A percentile compares a stretch with the other conserved stretches of the same genome.
Conservation (phyloP, 2,797 vertebrate species). For the Chelidonichthys spinosus region DNA sequence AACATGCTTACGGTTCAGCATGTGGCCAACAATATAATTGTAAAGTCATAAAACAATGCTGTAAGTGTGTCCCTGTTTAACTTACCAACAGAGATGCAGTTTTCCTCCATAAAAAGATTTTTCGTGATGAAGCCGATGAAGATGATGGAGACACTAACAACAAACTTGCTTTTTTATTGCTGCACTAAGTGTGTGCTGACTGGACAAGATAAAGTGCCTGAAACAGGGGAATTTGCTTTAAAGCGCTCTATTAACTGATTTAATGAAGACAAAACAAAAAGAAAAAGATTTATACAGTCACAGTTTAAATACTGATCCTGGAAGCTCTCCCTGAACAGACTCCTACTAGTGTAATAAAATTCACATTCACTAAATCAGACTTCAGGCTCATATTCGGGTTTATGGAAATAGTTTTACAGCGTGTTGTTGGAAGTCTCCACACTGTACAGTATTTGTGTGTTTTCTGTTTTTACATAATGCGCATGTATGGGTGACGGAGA, state of each 20-base stretch:
- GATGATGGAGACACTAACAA: constrained; percentile 31
- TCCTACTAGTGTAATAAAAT: constrained; percentile 1
- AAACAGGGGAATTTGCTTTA: constrained; percentile 45
- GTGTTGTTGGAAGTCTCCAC: constrained; percentile 6
- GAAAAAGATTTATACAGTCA: constrained; percentile 40
- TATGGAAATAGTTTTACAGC: constrained; percentile 14
- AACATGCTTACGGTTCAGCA: background rate
- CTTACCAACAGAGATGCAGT: constrained; percentile 36
- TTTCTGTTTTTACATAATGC: background rate
- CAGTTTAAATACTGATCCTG: constrained; percentile 29
- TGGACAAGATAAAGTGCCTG: constrained; percentile 48
- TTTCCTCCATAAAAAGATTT: constrained; percentile 37
- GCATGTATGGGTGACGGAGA: background rate
- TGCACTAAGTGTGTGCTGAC: constrained; percentile 49
- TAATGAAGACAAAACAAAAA: constrained; percentile 28
- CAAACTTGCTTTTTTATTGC: constrained; percentile 50
- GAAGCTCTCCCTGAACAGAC: constrained; percentile 9
- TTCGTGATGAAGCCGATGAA: constrained; percentile 41
- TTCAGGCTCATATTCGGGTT: constrained; percentile 15
- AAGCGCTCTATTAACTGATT: constrained; percentile 48
- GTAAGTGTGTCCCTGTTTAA: constrained; percentile 14
- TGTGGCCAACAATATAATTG: constrained; percentile 8
- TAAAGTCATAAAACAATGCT: constrained; percentile 13
- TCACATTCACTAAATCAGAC: constrained; percentile 8
- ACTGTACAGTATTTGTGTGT: background rate